phyloP scores from a whole-genome alignment of 1,140 invertebrate species.

The Nomia melanderi region DNA sequence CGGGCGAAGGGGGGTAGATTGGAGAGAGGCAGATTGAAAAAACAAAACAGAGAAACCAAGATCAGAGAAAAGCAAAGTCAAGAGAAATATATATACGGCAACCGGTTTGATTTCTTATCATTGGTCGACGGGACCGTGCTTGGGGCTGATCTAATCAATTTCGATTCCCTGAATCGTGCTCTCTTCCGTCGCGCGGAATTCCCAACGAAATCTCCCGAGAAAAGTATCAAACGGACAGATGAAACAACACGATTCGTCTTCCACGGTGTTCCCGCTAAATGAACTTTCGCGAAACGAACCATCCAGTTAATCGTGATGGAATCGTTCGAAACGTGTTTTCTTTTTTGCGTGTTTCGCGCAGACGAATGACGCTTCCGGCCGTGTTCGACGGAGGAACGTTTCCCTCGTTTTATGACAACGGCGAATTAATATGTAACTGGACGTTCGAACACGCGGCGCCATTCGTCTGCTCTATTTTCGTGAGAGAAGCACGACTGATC shows the following conservation, averaged over 20 bases:
- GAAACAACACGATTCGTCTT: slow-evolving; percentile 7
- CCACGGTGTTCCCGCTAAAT: not conserved
- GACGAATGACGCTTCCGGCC: not conserved
- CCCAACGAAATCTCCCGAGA: not conserved
- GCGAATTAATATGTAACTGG: slow-evolving; percentile 13
- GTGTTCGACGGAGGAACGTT: not conserved
- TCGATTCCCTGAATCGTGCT: too few species aligned
- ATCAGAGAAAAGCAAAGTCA: slow-evolving; percentile 76
- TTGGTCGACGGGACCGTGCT: not conserved
- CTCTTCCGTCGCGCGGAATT: too few species aligned
- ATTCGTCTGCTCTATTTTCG: slow-evolving; percentile 75
- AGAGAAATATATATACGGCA: slow-evolving; percentile 51
- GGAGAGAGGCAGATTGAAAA: slow-evolving; percentile 50
- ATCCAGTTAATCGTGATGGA: not conserved
- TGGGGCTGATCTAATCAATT: not conserved
- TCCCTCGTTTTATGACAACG: not conserved
- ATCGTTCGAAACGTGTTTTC: slow-evolving; percentile 8
- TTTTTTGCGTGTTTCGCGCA: not conserved
- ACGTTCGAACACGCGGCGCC: slow-evolving; percentile 13
- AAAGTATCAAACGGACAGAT: too few species aligned
- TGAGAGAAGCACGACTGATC: slow-evolving; percentile 73
- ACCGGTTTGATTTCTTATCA: not conserved
- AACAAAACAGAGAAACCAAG: slow-evolving; percentile 70
- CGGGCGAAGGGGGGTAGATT: slow-evolving; percentile 59
- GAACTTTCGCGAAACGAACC: not conserved